These are phyloP conservation scores for Hipposideros larvatus DNA, from an alignment of 2,797 vertebrate genomes.

Conservation along the genomic window DNA sequence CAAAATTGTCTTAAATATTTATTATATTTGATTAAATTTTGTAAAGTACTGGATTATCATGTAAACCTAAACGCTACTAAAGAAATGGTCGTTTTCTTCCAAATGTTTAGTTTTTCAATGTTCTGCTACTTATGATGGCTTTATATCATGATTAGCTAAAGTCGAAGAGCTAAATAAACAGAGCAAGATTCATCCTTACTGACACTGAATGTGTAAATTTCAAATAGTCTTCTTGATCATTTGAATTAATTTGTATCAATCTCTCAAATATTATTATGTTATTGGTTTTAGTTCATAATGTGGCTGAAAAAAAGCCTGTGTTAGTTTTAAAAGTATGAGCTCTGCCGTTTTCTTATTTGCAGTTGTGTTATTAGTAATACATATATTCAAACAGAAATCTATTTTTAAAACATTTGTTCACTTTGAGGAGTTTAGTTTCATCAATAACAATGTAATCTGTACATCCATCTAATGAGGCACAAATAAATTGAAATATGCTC, in stretches of 20 bases:
- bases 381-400: neutral
- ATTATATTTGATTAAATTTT: neutral
- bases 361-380: neutral
- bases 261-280: neutral
- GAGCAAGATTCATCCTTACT: neutral
- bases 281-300: neutral
- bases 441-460: neutral
- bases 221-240: constrained; percentile 7
- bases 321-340: neutral
- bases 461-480: neutral
- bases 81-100: neutral
- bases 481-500: neutral
- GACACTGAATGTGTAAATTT: neutral
- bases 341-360: neutral
- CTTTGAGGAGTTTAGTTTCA: neutral
- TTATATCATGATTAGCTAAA: neutral
- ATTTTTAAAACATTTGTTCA: neutral
- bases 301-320: neutral
- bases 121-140: neutral
- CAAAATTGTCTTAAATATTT: neutral
- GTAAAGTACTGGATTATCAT: neutral
- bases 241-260: neutral
- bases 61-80: neutral
- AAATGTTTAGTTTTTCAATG: neutral
- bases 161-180: neutral